phyloP scores from a whole-genome alignment of 2,797 vertebrate genomes.

The Pogonophryne albipinna region DNA sequence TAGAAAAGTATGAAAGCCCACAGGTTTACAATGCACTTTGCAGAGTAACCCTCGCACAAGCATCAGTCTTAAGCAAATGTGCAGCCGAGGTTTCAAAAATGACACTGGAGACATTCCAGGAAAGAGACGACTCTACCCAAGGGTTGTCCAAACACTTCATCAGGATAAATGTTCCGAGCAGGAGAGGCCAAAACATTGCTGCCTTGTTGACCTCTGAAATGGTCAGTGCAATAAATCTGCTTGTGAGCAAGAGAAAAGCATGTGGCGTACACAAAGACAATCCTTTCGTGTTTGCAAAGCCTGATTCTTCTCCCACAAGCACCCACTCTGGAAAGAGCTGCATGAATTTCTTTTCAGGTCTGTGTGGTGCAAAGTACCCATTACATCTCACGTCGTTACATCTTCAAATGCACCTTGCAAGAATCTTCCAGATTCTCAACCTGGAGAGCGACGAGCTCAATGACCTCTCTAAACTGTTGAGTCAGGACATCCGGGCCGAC shows the following conservation, averaged over 20 bases:
- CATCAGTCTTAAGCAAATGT: constrained; percentile 60
- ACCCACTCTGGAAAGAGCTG: constrained; percentile 24
- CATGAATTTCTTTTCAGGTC: constrained; percentile 39
- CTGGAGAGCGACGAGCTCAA: constrained; percentile 67
- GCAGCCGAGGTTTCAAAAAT: constrained; percentile 59
- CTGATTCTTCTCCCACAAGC: constrained; percentile 30
- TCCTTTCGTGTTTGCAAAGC: constrained; percentile 69
- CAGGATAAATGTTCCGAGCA: constrained; percentile 46
- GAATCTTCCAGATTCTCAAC: constrained; percentile 71
- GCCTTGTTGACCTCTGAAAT: constrained; percentile 68
- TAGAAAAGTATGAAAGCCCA: constrained; percentile 27
- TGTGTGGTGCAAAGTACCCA: constrained; percentile 56
- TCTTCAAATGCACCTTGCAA: constrained; percentile 64
- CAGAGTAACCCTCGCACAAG: constrained; percentile 64
- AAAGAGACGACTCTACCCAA: constrained; percentile 21
- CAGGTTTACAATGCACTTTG: constrained; percentile 53
- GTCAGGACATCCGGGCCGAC: constrained; percentile 53
- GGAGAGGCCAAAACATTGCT: constrained; percentile 8
- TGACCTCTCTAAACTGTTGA: constrained; percentile 60
- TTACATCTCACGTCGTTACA: constrained; percentile 34
- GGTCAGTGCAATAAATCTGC: constrained; percentile 35
- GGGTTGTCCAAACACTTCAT: constrained; percentile 68
- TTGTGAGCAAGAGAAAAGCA: constrained; percentile 50
- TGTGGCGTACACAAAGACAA: constrained; percentile 58
- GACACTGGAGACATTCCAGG: constrained; percentile 63